Percentiles rank a stretch among this genome's conserved stretches.
Conservation (phyloP, 1,140 invertebrate genomes). For the Hycleus phaleratus region DNA sequence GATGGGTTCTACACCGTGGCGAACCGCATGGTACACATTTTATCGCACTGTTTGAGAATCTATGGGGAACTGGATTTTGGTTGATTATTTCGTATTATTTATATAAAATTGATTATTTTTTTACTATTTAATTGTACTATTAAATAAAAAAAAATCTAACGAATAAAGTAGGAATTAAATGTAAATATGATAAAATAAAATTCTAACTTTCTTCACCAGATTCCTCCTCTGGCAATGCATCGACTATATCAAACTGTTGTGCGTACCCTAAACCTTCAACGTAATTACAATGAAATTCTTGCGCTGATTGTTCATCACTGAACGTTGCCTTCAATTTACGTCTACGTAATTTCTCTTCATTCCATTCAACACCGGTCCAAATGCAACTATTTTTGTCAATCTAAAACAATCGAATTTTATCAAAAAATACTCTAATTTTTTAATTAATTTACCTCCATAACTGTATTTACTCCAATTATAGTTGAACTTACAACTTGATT, state of each 20-base stretch:
- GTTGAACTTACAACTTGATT: constrained; percentile 30
- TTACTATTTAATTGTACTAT: constrained; percentile 29
- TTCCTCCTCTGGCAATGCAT: constrained; percentile 19
- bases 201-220: background rate
- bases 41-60: constrained; percentile 57
- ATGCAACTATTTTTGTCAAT: constrained; percentile 28
- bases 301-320: constrained; percentile 21
- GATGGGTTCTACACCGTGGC: constrained; percentile 21
- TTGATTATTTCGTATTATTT: constrained; percentile 61
- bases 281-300: constrained; percentile 33
- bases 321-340: constrained; percentile 32
- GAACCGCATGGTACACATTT: constrained; percentile 61
- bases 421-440: background rate
- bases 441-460: constrained; percentile 28
- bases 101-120: constrained; percentile 59
- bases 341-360: constrained; percentile 14
- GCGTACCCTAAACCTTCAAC: constrained; percentile 34
- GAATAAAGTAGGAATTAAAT: too few relatives aligned
- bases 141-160: too few relatives aligned
- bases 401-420: constrained; percentile 16
- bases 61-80: constrained; percentile 80
- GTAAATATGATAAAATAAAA: too few relatives aligned
- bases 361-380: constrained; percentile 34
- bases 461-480: constrained; percentile 32
- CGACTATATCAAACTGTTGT: constrained; percentile 27